Evolutionary conservation across 2,797 vertebrate species (phyloP), one percentile per base, ranked within the genome.

Genomic region (Coracias cyanogaster): DNA sequence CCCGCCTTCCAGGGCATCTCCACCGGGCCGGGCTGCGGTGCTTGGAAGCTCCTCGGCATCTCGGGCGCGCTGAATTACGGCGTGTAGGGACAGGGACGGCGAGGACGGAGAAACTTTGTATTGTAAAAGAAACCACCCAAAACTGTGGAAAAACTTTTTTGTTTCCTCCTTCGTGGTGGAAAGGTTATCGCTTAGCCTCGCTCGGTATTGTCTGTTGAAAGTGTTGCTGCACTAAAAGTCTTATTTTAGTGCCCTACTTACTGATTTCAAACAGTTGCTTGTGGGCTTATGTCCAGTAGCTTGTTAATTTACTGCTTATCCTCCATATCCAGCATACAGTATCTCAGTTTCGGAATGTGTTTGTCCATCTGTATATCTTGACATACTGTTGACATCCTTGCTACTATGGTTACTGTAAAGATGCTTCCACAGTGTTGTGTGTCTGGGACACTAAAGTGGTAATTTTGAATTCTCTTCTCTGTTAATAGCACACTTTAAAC

Each of bases 351-450:
- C 80, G 48, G 48, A 64, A 43, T 28, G 39, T 31, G 61, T 62
- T 71, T 72, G 48, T 33, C 71, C 39, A 1, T 71, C 39, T 29
- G 13, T 21, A 1, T 52, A 15, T 81, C 74, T 45, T 61, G 76
- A 74, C 26, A 1, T 15, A 60, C n/a, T 35, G 31, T 58, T 91
- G 65, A 26, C 28, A 3, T 39, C 25, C 43, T 69, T 48, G 69
- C 89, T 95, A 1, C 86, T 84, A 31, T 62, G 87, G 77, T 90
- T 87, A 72, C 57, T 61, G 61, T 61, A 70, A 77, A 72, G 94
- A 91, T 86, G 91, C 73, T 90, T 89, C 84, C 51, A 45, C 37
- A 3, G 39, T 15, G 1, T 22, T 64, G 7, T 37, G 31, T 71
- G 26, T 46, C 57, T 54, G 29, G 17, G 24, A 3, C 31, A 33